Evolutionary conservation across 2,888 invertebrate genomes (phyloP), one percentile per base, ranked within the genome.

Genomic region (Parnassius mnemosyne): DNA sequence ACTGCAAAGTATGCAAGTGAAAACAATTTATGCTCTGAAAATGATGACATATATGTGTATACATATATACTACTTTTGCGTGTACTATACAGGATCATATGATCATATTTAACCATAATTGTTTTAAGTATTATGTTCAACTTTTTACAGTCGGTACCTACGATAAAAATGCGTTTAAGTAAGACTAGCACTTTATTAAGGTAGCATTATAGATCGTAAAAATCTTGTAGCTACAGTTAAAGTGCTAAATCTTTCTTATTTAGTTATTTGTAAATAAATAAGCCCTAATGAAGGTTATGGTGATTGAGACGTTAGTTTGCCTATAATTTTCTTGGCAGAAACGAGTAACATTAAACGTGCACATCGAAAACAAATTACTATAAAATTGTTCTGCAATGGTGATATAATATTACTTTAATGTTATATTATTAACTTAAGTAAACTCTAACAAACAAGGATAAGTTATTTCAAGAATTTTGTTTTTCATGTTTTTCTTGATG

Each of bases 211-310:
- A 68, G 77, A 67, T 77, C 78, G 71, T 84, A 81, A 85, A 83
- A 71, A 65, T 20, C 34, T 52, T 13, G 16, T 16, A 52, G 11
- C 51, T 41, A 43, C 49, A 56, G 51, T 56, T 56, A 54, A 52
- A 56, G 43, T 55, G 77, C 76, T 78, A 81, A 81, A 78, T 79
- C 71, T 74, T 68, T 73, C 75, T 76, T 79, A 81, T 81, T 81
- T 80, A 82, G 80, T 76, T 78, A 80, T 79, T 75, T 77, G 71
- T 76, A 77, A 76, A 76, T 76, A 80, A 80, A 81, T 79, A 75
- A 68, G 7, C 73, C 68, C 61, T 75, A 73, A 76, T 77, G 73
- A 76, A 73, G 53, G 44, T 63, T 61, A 63, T 43, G 49, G 52
- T 59, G 53, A 64, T 63, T 77, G 74, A 76, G 72, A 75, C 67